phyloP scores from a whole-genome alignment of 2,797 vertebrate genomes.

The Darevskia mixta region DNA sequence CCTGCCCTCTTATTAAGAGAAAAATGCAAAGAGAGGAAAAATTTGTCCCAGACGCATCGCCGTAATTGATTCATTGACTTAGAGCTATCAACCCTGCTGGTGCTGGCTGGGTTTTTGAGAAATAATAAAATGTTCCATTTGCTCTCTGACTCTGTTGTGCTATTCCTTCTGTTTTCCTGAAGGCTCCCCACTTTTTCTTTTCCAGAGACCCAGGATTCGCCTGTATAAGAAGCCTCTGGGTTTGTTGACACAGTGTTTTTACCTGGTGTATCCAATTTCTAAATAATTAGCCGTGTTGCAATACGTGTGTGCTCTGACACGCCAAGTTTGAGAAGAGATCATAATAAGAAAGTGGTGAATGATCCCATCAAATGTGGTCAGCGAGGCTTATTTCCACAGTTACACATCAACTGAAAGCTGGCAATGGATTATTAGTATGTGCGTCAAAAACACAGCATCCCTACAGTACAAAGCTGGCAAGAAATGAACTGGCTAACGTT shows the following conservation, averaged over 20 bases:
- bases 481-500: neutral
- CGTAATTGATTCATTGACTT: constrained; percentile 34
- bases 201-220: neutral
- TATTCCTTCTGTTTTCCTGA: neutral
- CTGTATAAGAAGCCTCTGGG: neutral
- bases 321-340: neutral
- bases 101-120: neutral
- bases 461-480: neutral
- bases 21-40: neutral
- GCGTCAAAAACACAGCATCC: neutral
- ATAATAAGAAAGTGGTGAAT: neutral
- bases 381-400: neutral
- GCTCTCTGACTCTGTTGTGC: neutral
- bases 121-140: constrained; percentile 20
- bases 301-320: neutral
- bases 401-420: rapidly evolving
- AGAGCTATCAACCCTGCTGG: constrained; percentile 13
- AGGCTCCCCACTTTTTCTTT: neutral
- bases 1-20: neutral
- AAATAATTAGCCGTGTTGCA: constrained; percentile 21
- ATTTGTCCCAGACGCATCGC: constrained; percentile 16
- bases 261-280: neutral
- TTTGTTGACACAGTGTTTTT: neutral
- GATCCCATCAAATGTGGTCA: neutral
- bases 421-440: neutral